Percentiles rank a stretch among this genome's conserved stretches.
phyloP scores from a whole-genome alignment of 64 coral and sea anemone species.

The Montipora capricornis region DNA sequence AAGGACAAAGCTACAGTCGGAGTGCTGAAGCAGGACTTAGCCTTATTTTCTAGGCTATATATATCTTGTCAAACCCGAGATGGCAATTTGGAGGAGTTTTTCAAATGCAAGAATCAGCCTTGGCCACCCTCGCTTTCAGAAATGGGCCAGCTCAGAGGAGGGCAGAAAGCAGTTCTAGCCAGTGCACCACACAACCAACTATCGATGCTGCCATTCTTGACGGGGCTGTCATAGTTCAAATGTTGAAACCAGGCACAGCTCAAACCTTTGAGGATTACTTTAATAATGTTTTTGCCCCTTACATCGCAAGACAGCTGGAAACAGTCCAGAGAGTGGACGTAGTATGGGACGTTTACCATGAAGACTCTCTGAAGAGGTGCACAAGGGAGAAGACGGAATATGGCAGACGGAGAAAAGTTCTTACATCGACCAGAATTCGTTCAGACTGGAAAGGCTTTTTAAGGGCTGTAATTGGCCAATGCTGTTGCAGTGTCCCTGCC shows the following conservation, averaged over 20 bases:
- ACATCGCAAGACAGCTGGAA: slow-evolving; percentile 46
- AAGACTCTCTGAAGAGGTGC: slow-evolving; percentile 21
- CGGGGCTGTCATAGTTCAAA: slow-evolving; percentile 58
- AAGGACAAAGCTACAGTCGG: slow-evolving; percentile 24
- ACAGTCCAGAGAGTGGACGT: slow-evolving; percentile 25
- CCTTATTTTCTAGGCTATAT: slow-evolving; percentile 7
- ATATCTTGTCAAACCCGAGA: slow-evolving; percentile 22
- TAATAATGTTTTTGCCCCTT: slow-evolving; percentile 21
- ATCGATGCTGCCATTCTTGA: slow-evolving; percentile 59
- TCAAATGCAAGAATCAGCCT: slow-evolving; percentile 52
- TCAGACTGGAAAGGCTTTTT: slow-evolving; percentile 41
- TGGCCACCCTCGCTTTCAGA: slow-evolving; percentile 48
- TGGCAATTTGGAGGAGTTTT: slow-evolving; percentile 28
- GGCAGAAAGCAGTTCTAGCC: slow-evolving; percentile 34
- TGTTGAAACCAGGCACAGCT: slow-evolving; percentile 57
- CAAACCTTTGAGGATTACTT: slow-evolving; percentile 47
- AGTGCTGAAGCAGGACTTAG: slow-evolving; percentile 36
- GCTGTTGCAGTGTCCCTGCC: too few species aligned
- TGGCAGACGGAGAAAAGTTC: slow-evolving; percentile 15
- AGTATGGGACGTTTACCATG: slow-evolving; percentile 55
- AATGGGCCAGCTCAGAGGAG: slow-evolving; percentile 52
- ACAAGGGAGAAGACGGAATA: not conserved
- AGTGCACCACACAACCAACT: not conserved
- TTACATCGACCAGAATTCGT: slow-evolving; percentile 30
- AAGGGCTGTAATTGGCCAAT: not conserved